These are phyloP conservation scores for Hirtodrosophila histrioides DNA, from an alignment of 2,888 invertebrate species.

Conservation along the genomic window DNA sequence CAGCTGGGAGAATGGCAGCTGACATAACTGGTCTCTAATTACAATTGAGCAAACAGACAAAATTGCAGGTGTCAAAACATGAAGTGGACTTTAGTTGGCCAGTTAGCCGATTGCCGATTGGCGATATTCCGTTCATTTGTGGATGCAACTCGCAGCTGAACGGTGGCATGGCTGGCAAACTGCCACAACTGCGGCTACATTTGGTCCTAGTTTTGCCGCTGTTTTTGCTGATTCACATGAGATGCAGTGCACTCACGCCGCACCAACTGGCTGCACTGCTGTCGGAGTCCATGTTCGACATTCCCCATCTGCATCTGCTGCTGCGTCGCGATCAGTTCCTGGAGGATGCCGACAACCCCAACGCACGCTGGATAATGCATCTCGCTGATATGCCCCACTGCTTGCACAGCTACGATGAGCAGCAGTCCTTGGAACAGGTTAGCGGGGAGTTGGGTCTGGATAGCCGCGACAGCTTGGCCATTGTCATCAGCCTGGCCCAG, in stretches of 20 bases:
- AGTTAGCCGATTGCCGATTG: not conserved
- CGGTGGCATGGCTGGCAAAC: constrained; percentile 19
- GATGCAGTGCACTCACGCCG: not conserved
- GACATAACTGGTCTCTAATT: constrained; percentile 71
- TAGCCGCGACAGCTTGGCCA: constrained; percentile 58
- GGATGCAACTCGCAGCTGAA: constrained; percentile 30
- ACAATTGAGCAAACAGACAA: constrained; percentile 61
- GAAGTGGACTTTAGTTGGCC: constrained; percentile 1
- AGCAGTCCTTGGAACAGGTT: constrained; percentile 13
- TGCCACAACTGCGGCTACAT: not conserved
- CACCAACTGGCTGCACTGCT: constrained; percentile 34
- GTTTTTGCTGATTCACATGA: constrained; percentile 4
- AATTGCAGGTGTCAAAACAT: constrained; percentile 74
- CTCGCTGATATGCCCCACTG: constrained; percentile 35
- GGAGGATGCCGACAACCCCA: constrained; percentile 57
- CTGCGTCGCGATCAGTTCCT: constrained; percentile 42
- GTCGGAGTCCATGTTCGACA: constrained; percentile 35
- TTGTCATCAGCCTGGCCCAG: constrained; percentile 62
- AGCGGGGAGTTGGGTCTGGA: constrained; percentile 2
- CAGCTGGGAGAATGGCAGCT: constrained; percentile 36
- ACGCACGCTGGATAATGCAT: constrained; percentile 66
- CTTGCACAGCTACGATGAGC: constrained; percentile 36
- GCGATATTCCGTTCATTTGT: constrained; percentile 40
- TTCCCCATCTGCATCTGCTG: constrained; percentile 57
- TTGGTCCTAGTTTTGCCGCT: not conserved